Evolutionary conservation across 2,888 invertebrate genomes (phyloP), one percentile per base, ranked within the genome.

Genomic region (Ormyrus labotus): DNA sequence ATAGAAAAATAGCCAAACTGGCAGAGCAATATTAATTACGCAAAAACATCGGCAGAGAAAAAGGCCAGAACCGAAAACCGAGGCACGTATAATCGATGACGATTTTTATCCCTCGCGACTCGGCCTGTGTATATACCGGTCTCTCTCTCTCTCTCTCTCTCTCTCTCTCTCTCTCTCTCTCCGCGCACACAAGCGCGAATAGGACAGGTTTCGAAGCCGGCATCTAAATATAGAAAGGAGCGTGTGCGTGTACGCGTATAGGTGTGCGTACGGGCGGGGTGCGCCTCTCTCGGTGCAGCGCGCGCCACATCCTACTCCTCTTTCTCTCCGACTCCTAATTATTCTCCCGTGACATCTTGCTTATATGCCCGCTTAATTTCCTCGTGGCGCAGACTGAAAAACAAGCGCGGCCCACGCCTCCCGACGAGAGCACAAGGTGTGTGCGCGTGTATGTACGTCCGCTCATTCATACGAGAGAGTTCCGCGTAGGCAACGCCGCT

Each of bases 151-250:
- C 53, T 70, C 48, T 67, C 58, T 51, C 50, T 19, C 48, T 61
- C 72, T 67, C 61, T 13, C 63, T 70, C 19, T 19, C 19, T 19
- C 19, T 19, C 19, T 11, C 51, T 8, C 55, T 34, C 47, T 61
- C 70, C 53, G n/a, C 65, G 58, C 67, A 61, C 8, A 72, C 76
- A 72, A 78, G 86, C 86, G 86, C 86, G 87, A 87, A 88, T 87
- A 89, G 86, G 87, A 87, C 86, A 87, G 86, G 88, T 88, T 88
- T 87, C 84, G 86, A 65, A 86, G 85, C 82, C 85, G 80, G 83
- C 72, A 83, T 86, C 87, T 88, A 89, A 88, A 89, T 87, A 88
- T 89, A 89, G 86, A 84, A 84, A 83, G 82, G 79, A 74, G 82
- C 79, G 84, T 65, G 83, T 82, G 80, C 45, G 68, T 69, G 61